phyloP scores from a whole-genome alignment of 2,113 vertebrate genomes.

The Platysternon megacephalum region DNA sequence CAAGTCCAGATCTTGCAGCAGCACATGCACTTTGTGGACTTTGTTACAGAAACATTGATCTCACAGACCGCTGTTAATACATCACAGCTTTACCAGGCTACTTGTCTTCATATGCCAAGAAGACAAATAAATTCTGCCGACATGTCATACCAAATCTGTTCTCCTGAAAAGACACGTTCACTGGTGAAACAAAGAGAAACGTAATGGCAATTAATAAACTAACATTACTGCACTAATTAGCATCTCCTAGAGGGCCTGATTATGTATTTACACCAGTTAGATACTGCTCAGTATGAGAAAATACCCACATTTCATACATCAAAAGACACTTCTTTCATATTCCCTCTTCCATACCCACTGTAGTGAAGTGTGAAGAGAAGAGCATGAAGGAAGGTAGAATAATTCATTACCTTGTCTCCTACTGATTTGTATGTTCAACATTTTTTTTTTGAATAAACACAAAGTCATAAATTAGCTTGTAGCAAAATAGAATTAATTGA shows the following conservation, averaged over 20 bases:
- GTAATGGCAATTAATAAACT: constrained; percentile 78
- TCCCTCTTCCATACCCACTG: constrained; percentile 65
- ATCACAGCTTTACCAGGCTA: constrained; percentile 62
- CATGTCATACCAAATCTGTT: constrained; percentile 56
- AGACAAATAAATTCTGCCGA: constrained; percentile 63
- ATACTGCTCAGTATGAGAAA: constrained; percentile 76
- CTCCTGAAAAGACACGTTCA: constrained; percentile 71
- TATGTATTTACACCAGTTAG: constrained; percentile 76
- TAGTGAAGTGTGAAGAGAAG: constrained; percentile 66
- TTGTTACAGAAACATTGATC: constrained; percentile 48
- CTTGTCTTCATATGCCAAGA: constrained; percentile 61
- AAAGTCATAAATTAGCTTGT: constrained; percentile 83
- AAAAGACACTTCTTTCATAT: constrained; percentile 75
- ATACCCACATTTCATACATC: constrained; percentile 78
- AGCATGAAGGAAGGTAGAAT: constrained; percentile 74
- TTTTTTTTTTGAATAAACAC: constrained; percentile 79
- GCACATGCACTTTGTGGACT: constrained; percentile 50
- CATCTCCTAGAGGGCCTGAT: constrained; percentile 76
- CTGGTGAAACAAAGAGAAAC: constrained; percentile 72
- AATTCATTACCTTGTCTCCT: constrained; percentile 82
- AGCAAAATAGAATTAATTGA: constrained; percentile 86
- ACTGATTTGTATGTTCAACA: constrained; percentile 80
- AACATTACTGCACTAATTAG: constrained; percentile 78
- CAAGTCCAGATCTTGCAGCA: constrained; percentile 46
- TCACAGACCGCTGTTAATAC: constrained; percentile 50